Evolutionary conservation across 2,113 vertebrate genomes (phyloP), one percentile per base, ranked within the genome.

Genomic region (Setophaga kirtlandii): DNA sequence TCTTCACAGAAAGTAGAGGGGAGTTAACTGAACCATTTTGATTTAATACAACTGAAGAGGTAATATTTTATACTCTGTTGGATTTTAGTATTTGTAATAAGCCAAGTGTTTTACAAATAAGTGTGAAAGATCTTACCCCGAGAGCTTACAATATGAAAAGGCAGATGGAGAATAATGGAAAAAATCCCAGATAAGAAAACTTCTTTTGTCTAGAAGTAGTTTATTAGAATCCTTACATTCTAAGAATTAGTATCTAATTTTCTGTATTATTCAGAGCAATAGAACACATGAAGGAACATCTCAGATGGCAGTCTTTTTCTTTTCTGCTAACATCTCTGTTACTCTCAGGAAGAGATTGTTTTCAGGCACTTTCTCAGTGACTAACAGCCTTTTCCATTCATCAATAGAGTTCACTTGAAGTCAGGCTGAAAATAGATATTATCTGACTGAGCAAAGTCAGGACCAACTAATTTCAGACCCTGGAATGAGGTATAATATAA

Each of bases 71-170:
- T 71, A 75, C 53, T 53, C n/a, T 69, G 23, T 62, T 84, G 46
- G 52, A 69, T 94, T 89, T 95, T 76, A 93, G n/a, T 65, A 60
- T 89, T 96, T 89, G 39, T 62, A 76, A 83, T 89, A 91, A 82
- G n/a, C 33, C 67, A 76, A 83, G 55, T 79, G n/a, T 31, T 91
- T 85, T 85, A 85, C 53, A 90, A 79, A 65, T 47, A 62, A 35
- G 64, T 58, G 79, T 2, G 2, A 84, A n/a, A 85, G 65, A 68
- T n/a, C 69, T 75, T 71, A 84, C 49, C 17, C 20, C 2, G 9
- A 76, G 65, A 94, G 31, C 24, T 79, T 53, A 79, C 9, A 82
- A 19, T 71, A 75, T 27, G 23, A 91, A 81, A 84, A 76, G 31
- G 46, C 20, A 78, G 31, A 68, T 46, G 31, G 37, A 84, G 41